A percentile compares a stretch with the other conserved stretches of the same genome.
These are phyloP conservation scores for Dioctria linearis DNA, from an alignment of 2,888 invertebrate species.

Conservation along the genomic window DNA sequence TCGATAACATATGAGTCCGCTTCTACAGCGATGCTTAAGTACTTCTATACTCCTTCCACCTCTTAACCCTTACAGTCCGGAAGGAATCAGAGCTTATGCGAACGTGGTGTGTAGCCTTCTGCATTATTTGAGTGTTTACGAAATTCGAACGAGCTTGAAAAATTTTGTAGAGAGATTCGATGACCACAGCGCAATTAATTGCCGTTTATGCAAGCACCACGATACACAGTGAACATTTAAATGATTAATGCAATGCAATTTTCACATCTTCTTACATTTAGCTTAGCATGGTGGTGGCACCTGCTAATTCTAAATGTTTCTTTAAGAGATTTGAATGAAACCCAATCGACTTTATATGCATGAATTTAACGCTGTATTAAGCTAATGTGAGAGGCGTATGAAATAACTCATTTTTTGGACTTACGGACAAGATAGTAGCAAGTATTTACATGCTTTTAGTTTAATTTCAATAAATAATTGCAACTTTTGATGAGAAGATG, in stretches of 20 bases:
- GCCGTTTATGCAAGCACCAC: slow-evolving; percentile 44
- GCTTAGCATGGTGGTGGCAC: neutral
- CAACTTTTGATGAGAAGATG: too few species aligned
- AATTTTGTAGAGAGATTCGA: neutral
- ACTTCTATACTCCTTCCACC: neutral
- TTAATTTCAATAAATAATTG: too few species aligned
- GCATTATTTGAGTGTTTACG: neutral
- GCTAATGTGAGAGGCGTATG: too few species aligned
- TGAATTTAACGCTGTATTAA: too few species aligned
- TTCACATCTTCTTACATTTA: slow-evolving; percentile 20
- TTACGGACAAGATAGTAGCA: too few species aligned
- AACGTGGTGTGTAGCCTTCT: slow-evolving; percentile 2
- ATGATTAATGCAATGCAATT: slow-evolving; percentile 40
- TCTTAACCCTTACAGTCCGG: neutral
- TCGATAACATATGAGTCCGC: slow-evolving; percentile 47
- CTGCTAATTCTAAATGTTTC: too few species aligned
- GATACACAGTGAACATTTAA: slow-evolving; percentile 15
- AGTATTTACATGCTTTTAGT: too few species aligned
- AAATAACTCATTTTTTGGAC: too few species aligned
- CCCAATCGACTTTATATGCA: too few species aligned
- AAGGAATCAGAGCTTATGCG: slow-evolving; percentile 26
- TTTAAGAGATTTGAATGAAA: too few species aligned
- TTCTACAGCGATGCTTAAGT: neutral
- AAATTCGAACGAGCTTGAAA: slow-evolving; percentile 24
- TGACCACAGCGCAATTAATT: slow-evolving; percentile 38